Evolutionary conservation across 2,113 vertebrate species (phyloP), one percentile per base, ranked within the genome.

Genomic region (Amphilophus citrinellus): DNA sequence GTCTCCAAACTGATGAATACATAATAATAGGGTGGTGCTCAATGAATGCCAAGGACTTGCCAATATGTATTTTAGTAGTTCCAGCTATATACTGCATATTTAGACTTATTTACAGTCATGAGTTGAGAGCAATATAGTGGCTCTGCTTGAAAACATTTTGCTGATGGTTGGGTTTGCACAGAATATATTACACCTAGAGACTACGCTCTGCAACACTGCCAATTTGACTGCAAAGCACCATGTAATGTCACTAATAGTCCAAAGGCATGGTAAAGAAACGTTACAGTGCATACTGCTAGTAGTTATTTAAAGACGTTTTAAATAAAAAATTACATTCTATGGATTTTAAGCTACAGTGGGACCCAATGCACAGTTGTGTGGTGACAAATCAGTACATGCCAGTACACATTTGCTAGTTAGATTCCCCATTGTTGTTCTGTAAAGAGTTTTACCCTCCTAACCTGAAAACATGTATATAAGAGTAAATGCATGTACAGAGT

Each of bases 1-100:
- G 18, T 86, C 58, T 88, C 80, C 73, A 87, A 77, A 89, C 87
- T 80, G 62, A 84, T 92, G 81, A 86, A 88, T 88, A 80, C 87
- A 86, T 87, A 87, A 89, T 65, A 84, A 75, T 75, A 87, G 77
- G 89, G 79, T 91, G 89, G 89, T 93, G 91, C 91, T 95, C 89
- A 83, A 62, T 81, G 90, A 89, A 92, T 94, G 95, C 94, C 94
- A 95, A 94, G 91, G 84, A 93, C 92, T 90, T 93, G 92, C 91
- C 93, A 96, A 92, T 80, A 84, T 65, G 47, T 89, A 76, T 88
- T 88, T 92, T 80, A 90, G 77, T 78, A 63, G 79, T 79, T 86
- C 42, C 65, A 92, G 68, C 81, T 85, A 68, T 85, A 84, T 71
- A 80, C 90, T 92, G 82, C 80, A 80, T 83, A 90, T 84, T 89